phyloP scores from a whole-genome alignment of 2,113 vertebrate species.

The Hyla sarda region DNA sequence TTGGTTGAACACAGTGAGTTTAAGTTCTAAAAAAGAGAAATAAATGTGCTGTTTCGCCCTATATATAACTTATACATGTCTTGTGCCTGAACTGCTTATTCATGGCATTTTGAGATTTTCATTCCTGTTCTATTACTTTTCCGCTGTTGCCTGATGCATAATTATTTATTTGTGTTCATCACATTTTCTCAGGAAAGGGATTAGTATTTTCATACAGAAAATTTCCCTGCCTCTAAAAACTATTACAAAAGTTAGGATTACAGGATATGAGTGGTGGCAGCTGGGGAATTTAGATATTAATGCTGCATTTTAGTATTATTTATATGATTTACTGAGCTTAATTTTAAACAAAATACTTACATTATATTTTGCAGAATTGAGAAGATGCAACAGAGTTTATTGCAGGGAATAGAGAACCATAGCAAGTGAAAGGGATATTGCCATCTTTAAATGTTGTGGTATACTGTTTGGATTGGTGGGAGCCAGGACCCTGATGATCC shows the following conservation, averaged over 20 bases:
- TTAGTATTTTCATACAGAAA: slow-evolving; percentile 49
- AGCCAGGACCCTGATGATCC: not conserved
- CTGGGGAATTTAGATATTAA: slow-evolving; percentile 52
- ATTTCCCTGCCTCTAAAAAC: slow-evolving; percentile 37
- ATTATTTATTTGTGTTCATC: slow-evolving; percentile 53
- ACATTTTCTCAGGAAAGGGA: slow-evolving; percentile 51
- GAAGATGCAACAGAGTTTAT: not conserved
- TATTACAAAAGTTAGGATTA: slow-evolving; percentile 55
- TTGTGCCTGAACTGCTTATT: slow-evolving; percentile 48
- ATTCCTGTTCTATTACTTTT: slow-evolving; percentile 40
- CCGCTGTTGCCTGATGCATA: slow-evolving; percentile 43
- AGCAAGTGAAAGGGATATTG: not conserved
- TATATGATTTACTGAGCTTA: not conserved
- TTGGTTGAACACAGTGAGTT: not conserved
- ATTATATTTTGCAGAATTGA: not conserved
- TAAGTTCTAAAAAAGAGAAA: not conserved
- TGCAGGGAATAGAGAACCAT: not conserved
- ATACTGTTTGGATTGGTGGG: not conserved
- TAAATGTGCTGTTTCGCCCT: slow-evolving; percentile 8
- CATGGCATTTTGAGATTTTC: slow-evolving; percentile 46
- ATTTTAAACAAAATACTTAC: not conserved
- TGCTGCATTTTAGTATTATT: slow-evolving; percentile 36
- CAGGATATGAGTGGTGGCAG: slow-evolving; percentile 42
- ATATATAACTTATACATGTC: slow-evolving; percentile 33
- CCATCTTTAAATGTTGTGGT: not conserved